Evolutionary conservation across 2,888 invertebrate genomes (phyloP), one percentile per base, ranked within the genome.

Genomic region (Parasteatoda lunata): DNA sequence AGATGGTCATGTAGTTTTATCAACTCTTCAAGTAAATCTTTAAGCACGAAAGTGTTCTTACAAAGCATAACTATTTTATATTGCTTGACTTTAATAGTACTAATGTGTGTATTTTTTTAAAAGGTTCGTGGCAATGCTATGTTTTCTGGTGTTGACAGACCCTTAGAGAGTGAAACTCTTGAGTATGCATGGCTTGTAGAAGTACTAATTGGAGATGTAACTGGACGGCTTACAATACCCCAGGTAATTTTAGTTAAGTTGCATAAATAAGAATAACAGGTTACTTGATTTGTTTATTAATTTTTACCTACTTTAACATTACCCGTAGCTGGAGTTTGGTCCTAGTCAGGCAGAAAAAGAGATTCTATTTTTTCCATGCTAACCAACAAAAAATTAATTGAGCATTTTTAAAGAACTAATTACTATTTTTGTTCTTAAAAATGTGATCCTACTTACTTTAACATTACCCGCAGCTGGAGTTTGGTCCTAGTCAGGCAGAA

Each of bases 101-200:
- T 59, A 54, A 45, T 47, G 7, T 49, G 3, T 13, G 5, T n/a
- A 13, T 75, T 72, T 51, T 66, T 59, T 52, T 85, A 93, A 70
- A 93, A 96, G 94, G 94, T 96, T 85, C 94, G 99, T 90, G 99
- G 98, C 0, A 97, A 98, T 92, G 98, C 97, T 0, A 96, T 98
- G 95, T 99, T 99, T 91, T 98, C 98, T 90, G 97, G 97, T 91
- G 95, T 96, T 82, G 97, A 97, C 80, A 94, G 97, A 89, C 95
- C 95, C 8, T 93, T 98, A 45, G 97, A 98, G 90, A 96, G 97
- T 92, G 98, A 98, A 90, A 98, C 98, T 0, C 92, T 99, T 30
- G 99, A 99, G 92, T 99, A 99, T 92, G 97, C 96, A 0, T 99
- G 99, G 99, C 93, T 98, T 90, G 95, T 99, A 90, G 99, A 99